Evolutionary conservation across 2,113 vertebrate species (phyloP).

Genomic region (Microtus montanus): DNA sequence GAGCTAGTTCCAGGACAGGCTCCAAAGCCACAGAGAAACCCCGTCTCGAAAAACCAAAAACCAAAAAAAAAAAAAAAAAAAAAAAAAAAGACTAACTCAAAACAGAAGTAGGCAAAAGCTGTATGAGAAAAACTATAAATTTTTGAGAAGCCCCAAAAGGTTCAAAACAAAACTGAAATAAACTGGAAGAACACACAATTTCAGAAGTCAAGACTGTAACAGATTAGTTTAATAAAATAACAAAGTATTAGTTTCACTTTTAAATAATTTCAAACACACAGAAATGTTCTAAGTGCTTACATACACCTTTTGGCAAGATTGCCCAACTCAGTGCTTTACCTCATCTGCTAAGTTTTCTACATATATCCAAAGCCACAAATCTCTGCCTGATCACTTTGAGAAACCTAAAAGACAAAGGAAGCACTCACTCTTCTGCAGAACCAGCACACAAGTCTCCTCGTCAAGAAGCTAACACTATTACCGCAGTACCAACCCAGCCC

Average conservation of each 20-base stretch:
- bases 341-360: not conserved
- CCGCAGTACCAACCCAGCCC: not conserved
- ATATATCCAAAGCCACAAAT: not conserved
- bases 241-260: not conserved
- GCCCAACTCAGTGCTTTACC: not conserved
- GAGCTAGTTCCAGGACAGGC: no score
- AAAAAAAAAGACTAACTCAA: slow-evolving; percentile 19
- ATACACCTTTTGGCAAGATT: not conserved
- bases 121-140: not conserved
- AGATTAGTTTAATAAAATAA: not conserved
- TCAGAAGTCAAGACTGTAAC: not conserved
- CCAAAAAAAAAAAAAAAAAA: not conserved
- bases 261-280: slow-evolving; percentile 45
- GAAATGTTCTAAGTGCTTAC: not conserved
- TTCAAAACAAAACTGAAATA: slow-evolving; percentile 1
- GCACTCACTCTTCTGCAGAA: not conserved
- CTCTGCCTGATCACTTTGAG: not conserved
- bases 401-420: slow-evolving; percentile 10
- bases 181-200: not conserved
- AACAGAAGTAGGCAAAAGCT: slow-evolving; percentile 26
- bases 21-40: no score
- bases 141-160: not conserved
- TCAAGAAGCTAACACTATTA: not conserved
- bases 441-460: not conserved
- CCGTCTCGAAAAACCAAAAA: no score